phyloP scores from a whole-genome alignment of 2,113 vertebrate species.

The Grus americana region DNA sequence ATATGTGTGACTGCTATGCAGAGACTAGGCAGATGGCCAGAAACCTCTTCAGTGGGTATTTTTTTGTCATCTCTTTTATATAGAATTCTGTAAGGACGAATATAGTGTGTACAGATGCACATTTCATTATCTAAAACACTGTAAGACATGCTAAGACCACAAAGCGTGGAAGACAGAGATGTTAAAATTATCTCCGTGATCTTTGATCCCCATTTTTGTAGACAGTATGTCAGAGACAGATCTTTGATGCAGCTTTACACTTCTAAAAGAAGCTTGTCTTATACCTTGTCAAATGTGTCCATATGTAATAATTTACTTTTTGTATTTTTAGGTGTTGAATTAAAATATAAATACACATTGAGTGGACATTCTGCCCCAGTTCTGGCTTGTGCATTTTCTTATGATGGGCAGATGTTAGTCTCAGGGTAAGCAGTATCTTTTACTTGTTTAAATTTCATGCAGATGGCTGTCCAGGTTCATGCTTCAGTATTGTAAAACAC shows the following conservation, averaged over 20 bases:
- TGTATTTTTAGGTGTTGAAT: constrained; percentile 71
- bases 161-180: neutral
- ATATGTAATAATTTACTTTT: neutral
- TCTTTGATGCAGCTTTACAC: neutral
- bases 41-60: neutral
- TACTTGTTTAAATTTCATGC: neutral
- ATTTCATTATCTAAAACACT: neutral
- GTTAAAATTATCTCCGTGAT: neutral
- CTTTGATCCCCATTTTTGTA: neutral
- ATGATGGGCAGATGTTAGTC: constrained; percentile 82
- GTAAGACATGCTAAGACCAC: neutral
- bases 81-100: neutral
- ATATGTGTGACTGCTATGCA: neutral
- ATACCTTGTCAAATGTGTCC: neutral
- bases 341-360: constrained; percentile 78
- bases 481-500: neutral
- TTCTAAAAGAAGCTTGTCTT: neutral
- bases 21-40: neutral
- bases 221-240: neutral
- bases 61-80: neutral
- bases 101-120: neutral
- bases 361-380: constrained; percentile 84
- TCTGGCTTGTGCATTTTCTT: constrained; percentile 86
- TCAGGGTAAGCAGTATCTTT: constrained; percentile 80
- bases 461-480: neutral